Conservation (phyloP, 2,797 vertebrate genomes). For the Bovichtus variegatus region DNA sequence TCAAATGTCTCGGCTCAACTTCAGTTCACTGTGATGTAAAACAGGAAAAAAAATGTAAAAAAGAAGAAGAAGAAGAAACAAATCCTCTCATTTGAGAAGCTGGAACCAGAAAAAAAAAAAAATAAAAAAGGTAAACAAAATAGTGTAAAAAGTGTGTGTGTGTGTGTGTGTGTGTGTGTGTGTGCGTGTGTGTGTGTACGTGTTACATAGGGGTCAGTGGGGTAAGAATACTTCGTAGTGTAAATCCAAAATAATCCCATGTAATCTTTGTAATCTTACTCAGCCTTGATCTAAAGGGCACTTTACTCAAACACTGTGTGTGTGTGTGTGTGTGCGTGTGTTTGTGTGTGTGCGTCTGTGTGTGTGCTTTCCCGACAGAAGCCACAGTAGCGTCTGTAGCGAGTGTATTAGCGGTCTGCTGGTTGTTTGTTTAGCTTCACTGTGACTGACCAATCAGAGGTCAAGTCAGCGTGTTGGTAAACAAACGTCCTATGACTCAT, state of each 20-base stretch:
- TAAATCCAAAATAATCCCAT: slow-evolving; percentile 9
- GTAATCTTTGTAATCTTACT: slow-evolving; percentile 10
- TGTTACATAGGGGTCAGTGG: background rate
- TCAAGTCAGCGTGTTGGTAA: background rate
- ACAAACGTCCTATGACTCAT: background rate
- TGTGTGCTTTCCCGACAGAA: background rate
- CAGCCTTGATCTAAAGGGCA: slow-evolving; percentile 2
- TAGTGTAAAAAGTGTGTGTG: background rate
- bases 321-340: background rate
- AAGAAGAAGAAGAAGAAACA: no score
- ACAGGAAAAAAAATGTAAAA: no score
- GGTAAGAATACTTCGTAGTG: background rate
- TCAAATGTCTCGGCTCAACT: background rate
- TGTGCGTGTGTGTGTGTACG: background rate
- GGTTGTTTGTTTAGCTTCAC: slow-evolving; percentile 2
- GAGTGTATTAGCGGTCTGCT: background rate
- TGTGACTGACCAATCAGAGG: background rate
- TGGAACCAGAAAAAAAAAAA: background rate
- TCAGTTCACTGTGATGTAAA: background rate
- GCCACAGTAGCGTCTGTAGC: background rate
- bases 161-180: background rate
- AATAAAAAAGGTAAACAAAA: no score
- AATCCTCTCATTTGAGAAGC: background rate
- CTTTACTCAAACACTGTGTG: background rate
- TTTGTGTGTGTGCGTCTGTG: background rate